These are phyloP conservation scores for Heliconius eleuchia DNA, from an alignment of 1,140 invertebrate species.

Conservation along the genomic window DNA sequence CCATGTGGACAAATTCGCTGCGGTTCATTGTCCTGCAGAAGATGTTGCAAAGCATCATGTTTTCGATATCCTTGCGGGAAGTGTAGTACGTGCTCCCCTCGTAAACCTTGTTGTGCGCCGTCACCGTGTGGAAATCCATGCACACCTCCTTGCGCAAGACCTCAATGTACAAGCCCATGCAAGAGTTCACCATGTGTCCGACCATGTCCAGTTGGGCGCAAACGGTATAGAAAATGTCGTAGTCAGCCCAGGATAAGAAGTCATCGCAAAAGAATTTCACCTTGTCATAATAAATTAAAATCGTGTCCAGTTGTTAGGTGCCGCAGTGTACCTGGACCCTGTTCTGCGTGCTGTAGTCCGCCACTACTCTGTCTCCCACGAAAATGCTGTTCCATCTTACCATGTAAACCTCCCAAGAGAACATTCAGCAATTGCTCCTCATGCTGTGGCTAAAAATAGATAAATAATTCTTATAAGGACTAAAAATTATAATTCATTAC, in stretches of 20 bases:
- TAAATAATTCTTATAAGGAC: not conserved
- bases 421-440: slow-evolving; percentile 8
- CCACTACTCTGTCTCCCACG: slow-evolving; percentile 45
- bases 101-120: slow-evolving; percentile 29
- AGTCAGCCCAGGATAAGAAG: slow-evolving; percentile 61
- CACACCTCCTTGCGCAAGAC: slow-evolving; percentile 27
- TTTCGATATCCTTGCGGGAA: slow-evolving; percentile 41
- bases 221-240: slow-evolving; percentile 44
- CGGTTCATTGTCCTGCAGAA: slow-evolving; percentile 42
- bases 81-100: slow-evolving; percentile 35
- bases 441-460: slow-evolving; percentile 1
- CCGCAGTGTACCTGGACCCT: slow-evolving; percentile 54
- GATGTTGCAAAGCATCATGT: slow-evolving; percentile 46
- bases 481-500: not conserved
- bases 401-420: slow-evolving; percentile 41
- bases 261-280: slow-evolving; percentile 59
- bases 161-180: slow-evolving; percentile 42
- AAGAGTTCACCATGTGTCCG: slow-evolving; percentile 59
- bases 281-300: slow-evolving; percentile 58
- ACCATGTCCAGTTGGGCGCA: slow-evolving; percentile 59
- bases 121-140: slow-evolving; percentile 39
- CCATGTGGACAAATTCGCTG: slow-evolving; percentile 37
- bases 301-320: slow-evolving; percentile 58
- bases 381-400: slow-evolving; percentile 52
- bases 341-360: slow-evolving; percentile 40